These are phyloP conservation scores for Paradoxurus hermaphroditus DNA, from an alignment of 2,113 vertebrate genomes.

Conservation along the genomic window DNA sequence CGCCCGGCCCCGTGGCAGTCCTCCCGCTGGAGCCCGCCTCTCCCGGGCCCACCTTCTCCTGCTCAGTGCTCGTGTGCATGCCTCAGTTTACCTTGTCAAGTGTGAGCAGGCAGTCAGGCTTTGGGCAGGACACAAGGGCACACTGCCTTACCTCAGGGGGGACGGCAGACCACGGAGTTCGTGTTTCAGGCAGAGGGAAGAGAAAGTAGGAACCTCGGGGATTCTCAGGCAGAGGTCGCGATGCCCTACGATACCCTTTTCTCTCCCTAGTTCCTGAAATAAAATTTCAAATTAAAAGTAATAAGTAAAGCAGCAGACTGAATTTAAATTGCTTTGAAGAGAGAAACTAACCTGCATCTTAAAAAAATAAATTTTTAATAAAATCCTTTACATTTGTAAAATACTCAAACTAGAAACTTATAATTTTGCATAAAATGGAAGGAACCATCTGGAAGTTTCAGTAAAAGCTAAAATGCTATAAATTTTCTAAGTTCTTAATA, in stretches of 20 bases:
- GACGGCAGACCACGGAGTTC: accelerated
- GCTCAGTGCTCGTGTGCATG: too few relatives aligned
- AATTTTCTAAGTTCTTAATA: not conserved
- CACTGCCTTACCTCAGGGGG: accelerated
- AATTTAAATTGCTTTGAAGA: not conserved
- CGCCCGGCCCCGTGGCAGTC: accelerated
- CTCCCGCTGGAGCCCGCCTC: too few relatives aligned
- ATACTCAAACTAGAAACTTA: not conserved
- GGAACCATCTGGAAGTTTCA: not conserved
- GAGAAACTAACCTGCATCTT: too few relatives aligned
- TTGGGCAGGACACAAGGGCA: not conserved
- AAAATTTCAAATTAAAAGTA: too few relatives aligned
- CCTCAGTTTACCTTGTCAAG: not conserved
- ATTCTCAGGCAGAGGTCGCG: too few relatives aligned
- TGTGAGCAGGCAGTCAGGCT: not conserved
- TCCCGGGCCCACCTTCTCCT: accelerated
- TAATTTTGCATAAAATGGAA: not conserved
- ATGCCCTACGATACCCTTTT: not conserved
- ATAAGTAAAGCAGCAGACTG: not conserved
- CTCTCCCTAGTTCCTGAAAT: not conserved
- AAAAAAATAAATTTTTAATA: not conserved
- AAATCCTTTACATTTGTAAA: not conserved
- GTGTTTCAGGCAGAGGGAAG: not conserved
- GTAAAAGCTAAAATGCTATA: not conserved
- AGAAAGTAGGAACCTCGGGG: not conserved